Base-by-base conservation (phyloP, 2,888 invertebrate genomes). In the Allacma fusca region DNA sequence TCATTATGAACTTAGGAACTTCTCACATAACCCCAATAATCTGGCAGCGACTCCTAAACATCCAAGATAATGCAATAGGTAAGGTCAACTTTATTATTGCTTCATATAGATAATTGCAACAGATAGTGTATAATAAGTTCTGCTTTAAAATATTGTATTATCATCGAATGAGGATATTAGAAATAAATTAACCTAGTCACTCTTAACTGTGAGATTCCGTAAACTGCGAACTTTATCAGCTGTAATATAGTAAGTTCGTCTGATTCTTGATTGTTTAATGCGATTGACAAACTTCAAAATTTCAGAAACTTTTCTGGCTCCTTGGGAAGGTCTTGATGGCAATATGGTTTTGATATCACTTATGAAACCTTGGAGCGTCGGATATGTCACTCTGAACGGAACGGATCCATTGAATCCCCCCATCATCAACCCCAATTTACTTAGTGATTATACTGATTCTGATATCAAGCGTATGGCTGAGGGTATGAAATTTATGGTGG, bases 401-500 rank as follows among this genome's bases (percentile, higher is more conserved):
- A 80, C 79, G 16, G 75, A 80, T 75, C 79, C 80, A 13, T 59
- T 76, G n/a, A 75, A 29, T 19, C 29, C 59, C 1, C 82, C 82
- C 16, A 1, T 78, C 0, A 81, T 82, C 68, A 77, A 82, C 43
- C 82, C 82, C 13, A 72, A 67, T 21, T 82, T 79, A 24, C 71
- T 82, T 34, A 70, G 75, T 59, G 34, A 81, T 26, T 4, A 34
- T 7, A 7, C 9, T 4, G 70, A 68, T 1, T 62, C 73, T 4
- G 82, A 82, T 70, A 50, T 82, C 0, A 75, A 78, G 13, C 70
- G 64, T 1, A 50, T 82, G 13, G 29, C 79, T 13, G 82, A 82
- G 68, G 80, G 81, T 78, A 50, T 40, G 23, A 5, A 23, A 21
- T 40, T 75, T 90, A 91, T 81, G 88, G 34, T 34, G 9, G 34